Conservation (phyloP, 2,888 invertebrate species). For the Zaprionus obscuricornis region DNA sequence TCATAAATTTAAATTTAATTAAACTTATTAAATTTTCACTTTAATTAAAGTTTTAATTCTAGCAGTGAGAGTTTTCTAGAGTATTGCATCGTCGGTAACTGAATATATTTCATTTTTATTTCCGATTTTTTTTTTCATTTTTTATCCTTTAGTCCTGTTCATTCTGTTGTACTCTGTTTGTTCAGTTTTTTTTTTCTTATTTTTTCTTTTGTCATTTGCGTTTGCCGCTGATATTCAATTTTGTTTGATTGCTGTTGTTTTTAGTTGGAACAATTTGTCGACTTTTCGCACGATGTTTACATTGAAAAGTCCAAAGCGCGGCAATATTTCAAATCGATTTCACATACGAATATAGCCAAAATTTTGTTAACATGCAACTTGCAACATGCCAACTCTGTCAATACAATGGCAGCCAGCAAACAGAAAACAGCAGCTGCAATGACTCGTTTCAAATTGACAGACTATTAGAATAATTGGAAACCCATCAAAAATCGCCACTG, state of each 20-base stretch:
- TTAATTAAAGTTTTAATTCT: not conserved
- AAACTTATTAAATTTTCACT: conserved; percentile 1
- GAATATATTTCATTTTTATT: too few species aligned
- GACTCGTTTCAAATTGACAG: conserved; percentile 35
- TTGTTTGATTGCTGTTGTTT: conserved; percentile 77
- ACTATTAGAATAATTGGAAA: conserved; percentile 50
- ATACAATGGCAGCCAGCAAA: conserved; percentile 27
- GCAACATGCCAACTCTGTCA: not conserved
- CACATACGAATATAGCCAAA: not conserved
- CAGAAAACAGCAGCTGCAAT: conserved; percentile 30
- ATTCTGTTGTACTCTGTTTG: conserved; percentile 11
- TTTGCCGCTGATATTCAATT: conserved; percentile 79
- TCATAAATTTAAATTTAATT: conserved; percentile 5
- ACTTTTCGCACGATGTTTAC: conserved; percentile 70
- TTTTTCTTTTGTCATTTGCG: conserved; percentile 61
- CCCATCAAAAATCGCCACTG: conserved; percentile 36
- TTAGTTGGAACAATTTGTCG: conserved; percentile 67
- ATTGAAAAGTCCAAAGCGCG: conserved; percentile 56
- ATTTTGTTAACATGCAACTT: too few species aligned
- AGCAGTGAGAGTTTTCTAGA: not conserved
- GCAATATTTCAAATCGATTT: conserved; percentile 63
- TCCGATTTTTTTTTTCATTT: conserved; percentile 16
- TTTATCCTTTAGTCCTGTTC: conserved; percentile 7
- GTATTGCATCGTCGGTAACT: too few species aligned
- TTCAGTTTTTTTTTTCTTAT: conserved; percentile 40